phyloP scores from a whole-genome alignment of 1,140 invertebrate species.

The Cherax destructor region DNA sequence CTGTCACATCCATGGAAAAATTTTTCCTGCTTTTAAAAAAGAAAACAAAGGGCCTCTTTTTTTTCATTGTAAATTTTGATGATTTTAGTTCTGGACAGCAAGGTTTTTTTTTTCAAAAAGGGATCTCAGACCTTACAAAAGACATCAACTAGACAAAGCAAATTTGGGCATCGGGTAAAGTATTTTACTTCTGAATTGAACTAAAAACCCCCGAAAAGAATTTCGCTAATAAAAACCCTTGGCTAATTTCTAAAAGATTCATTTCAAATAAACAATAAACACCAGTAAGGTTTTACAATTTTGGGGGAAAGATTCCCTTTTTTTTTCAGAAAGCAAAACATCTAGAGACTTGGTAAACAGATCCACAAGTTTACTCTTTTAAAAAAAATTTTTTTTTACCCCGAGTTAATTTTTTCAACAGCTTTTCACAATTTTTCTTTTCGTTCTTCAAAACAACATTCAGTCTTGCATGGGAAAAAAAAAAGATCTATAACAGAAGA shows the following conservation, averaged over 20 bases:
- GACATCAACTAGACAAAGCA: conserved; percentile 25
- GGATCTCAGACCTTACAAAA: background rate
- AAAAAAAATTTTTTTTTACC: conserved; percentile 17
- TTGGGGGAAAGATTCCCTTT: background rate
- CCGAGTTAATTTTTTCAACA: conserved; percentile 14
- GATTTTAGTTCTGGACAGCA: conserved; percentile 14
- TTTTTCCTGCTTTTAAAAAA: conserved; percentile 2
- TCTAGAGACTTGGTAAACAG: background rate
- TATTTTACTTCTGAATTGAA: background rate
- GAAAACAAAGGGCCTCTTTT: conserved; percentile 26
- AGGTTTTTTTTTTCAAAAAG: conserved; percentile 20
- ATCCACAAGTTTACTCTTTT: conserved; percentile 9
- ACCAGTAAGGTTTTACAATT: conserved; percentile 4
- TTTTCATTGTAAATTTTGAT: background rate
- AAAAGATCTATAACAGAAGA: conserved; percentile 19
- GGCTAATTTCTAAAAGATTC: conserved; percentile 29
- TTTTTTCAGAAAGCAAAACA: conserved; percentile 19
- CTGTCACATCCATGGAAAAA: background rate
- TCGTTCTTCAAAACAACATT: background rate
- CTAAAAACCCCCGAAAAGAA: conserved; percentile 2
- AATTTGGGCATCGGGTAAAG: conserved; percentile 16
- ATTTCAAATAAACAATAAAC: conserved; percentile 19
- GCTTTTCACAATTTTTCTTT: conserved; percentile 24
- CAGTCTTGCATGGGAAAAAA: conserved; percentile 13
- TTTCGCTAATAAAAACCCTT: background rate